A percentile compares a stretch with the other conserved stretches of the same genome.
Evolutionary conservation across 2,113 vertebrate genomes (phyloP).

Genomic region (Tinamus guttatus): DNA sequence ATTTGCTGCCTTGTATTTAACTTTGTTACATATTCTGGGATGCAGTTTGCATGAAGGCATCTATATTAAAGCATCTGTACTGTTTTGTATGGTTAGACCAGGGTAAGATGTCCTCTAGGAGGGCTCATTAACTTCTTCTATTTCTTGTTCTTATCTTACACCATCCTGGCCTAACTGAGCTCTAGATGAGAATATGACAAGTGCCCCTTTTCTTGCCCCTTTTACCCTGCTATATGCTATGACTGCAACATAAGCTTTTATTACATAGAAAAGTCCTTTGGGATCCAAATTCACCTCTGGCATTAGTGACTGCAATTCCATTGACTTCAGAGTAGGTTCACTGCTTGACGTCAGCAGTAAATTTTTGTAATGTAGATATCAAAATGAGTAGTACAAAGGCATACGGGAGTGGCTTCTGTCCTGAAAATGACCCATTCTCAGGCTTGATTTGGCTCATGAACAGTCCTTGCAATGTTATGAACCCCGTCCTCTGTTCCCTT

Average conservation of each 20-base stretch:
- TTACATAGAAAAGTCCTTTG: constrained; percentile 2
- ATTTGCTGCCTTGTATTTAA: constrained; percentile 59
- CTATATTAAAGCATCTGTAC: constrained; percentile 27
- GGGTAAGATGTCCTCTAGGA: not conserved
- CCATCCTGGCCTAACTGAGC: not conserved
- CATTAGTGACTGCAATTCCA: constrained; percentile 24
- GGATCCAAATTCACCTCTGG: constrained; percentile 27
- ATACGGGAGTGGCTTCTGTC: constrained; percentile 8
- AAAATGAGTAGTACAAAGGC: not conserved
- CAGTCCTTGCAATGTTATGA: not conserved
- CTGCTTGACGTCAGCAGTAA: constrained; percentile 2
- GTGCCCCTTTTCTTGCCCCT: not conserved
- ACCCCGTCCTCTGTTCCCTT: not conserved
- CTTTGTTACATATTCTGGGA: constrained; percentile 36
- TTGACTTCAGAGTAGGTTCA: constrained; percentile 29
- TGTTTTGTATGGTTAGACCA: not conserved
- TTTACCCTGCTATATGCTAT: not conserved
- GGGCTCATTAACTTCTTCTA: not conserved
- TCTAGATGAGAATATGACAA: not conserved
- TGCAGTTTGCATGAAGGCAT: constrained; percentile 4
- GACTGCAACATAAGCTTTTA: not conserved
- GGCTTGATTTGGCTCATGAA: not conserved
- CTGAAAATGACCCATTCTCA: not conserved
- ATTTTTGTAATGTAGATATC: constrained; percentile 38
- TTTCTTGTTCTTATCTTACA: constrained; percentile 3